A percentile compares a stretch with the other conserved stretches of the same genome.
These are phyloP conservation scores for Patella ulyssiponensis DNA, from an alignment of 2,888 invertebrate genomes.

Conservation along the genomic window DNA sequence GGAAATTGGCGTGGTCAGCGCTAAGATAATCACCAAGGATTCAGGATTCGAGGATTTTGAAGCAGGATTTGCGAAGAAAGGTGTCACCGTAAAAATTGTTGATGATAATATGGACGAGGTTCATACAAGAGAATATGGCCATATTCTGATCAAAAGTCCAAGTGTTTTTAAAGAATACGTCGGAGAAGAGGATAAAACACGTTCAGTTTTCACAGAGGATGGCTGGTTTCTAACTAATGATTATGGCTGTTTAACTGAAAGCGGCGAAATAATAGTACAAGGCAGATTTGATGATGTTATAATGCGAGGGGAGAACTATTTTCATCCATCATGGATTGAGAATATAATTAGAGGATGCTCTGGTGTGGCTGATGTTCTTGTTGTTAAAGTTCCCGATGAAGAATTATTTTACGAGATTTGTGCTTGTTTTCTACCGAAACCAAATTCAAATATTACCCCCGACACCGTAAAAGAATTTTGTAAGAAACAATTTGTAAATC, in stretches of 20 bases:
- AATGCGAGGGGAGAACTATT: slow-evolving; percentile 20
- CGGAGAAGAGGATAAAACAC: slow-evolving; percentile 16
- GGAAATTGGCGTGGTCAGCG: neutral
- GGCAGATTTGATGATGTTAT: slow-evolving; percentile 22
- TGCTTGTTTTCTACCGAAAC: slow-evolving; percentile 20
- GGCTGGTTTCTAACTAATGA: slow-evolving; percentile 22
- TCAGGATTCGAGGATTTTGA: slow-evolving; percentile 10
- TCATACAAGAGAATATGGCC: neutral
- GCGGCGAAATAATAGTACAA: slow-evolving; percentile 14
- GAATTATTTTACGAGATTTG: slow-evolving; percentile 22
- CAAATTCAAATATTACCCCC: neutral
- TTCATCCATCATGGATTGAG: slow-evolving; percentile 25
- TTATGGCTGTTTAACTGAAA: slow-evolving; percentile 3
- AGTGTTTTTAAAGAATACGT: slow-evolving; percentile 13
- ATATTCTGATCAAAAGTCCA: slow-evolving; percentile 14
- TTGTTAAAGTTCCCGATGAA: slow-evolving; percentile 26
- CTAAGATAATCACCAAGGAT: neutral
- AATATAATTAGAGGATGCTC: slow-evolving; percentile 19
- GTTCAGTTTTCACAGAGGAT: slow-evolving; percentile 15
- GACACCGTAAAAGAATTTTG: neutral
- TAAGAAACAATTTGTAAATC: neutral
- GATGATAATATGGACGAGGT: neutral
- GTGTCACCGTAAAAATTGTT: slow-evolving; percentile 17
- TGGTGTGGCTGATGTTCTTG: slow-evolving; percentile 10
- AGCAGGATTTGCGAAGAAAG: neutral